Percentiles rank a stretch among this genome's conserved stretches.
These are phyloP conservation scores for Philaethria dido DNA, from an alignment of 2,888 invertebrate genomes.

Conservation along the genomic window DNA sequence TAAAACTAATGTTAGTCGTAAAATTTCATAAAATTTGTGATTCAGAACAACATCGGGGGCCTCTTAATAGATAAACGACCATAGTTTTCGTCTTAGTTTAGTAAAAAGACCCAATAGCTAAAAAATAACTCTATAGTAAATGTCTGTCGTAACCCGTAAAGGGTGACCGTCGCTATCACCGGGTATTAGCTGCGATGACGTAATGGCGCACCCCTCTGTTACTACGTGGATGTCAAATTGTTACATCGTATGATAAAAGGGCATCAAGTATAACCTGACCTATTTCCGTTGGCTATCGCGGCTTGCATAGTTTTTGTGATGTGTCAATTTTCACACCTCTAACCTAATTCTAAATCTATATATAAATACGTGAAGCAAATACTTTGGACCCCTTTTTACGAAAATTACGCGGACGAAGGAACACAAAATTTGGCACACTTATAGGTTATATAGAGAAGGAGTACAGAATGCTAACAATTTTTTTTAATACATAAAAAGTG, in stretches of 20 bases:
- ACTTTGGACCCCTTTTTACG: too few species aligned
- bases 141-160: conserved; percentile 31
- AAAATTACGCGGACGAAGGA: too few species aligned
- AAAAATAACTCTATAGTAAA: conserved; percentile 5
- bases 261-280: conserved; percentile 35
- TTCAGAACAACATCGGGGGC: neutral
- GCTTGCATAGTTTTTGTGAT: conserved; percentile 11
- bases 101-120: conserved; percentile 23
- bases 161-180: conserved; percentile 28
- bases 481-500: too few species aligned
- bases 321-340: neutral
- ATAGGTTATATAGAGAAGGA: too few species aligned
- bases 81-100: neutral
- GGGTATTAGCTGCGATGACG: conserved; percentile 33
- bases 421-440: too few species aligned
- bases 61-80: neutral
- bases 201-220: conserved; percentile 40
- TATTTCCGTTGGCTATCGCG: conserved; percentile 29
- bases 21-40: too few species aligned
- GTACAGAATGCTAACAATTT: too few species aligned
- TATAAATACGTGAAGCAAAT: too few species aligned
- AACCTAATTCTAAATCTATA: too few species aligned
- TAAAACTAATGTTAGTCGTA: too few species aligned
- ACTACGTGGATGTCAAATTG: conserved; percentile 29
- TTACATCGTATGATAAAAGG: conserved; percentile 35